phyloP scores from a whole-genome alignment of 2,113 vertebrate species.

The Nesoenas mayeri region DNA sequence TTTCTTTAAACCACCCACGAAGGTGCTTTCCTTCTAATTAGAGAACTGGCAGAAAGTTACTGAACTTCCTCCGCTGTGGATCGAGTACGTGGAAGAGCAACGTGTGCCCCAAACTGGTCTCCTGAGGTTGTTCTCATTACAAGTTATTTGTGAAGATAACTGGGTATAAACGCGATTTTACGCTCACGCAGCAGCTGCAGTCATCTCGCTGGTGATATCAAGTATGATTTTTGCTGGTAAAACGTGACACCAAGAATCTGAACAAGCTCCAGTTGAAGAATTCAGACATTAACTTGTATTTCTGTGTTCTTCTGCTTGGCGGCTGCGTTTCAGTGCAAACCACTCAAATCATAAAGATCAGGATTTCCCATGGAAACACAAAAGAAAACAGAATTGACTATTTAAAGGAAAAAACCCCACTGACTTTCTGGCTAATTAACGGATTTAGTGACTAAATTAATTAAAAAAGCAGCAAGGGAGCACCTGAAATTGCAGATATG shows the following conservation, averaged over 20 bases:
- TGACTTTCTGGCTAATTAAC: neutral
- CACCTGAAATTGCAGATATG: neutral
- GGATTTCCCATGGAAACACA: neutral
- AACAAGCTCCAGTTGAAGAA: neutral
- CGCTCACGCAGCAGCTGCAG: neutral
- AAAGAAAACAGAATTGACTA: neutral
- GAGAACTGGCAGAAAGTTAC: neutral
- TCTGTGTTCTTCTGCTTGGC: neutral
- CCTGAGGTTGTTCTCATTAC: neutral
- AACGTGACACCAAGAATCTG: neutral
- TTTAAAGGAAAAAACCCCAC: neutral
- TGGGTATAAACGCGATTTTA: neutral
- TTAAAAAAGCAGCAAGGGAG: neutral
- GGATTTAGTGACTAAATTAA: neutral
- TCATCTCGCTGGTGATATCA: neutral
- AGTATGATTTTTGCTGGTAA: neutral
- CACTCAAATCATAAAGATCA: neutral
- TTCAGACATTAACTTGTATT: neutral
- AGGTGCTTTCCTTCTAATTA: neutral
- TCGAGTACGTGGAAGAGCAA: rapidly evolving
- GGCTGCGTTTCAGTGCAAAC: neutral
- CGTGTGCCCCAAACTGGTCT: neutral
- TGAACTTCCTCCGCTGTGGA: neutral
- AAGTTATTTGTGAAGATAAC: neutral
- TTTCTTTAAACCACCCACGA: neutral